These are phyloP conservation scores for Peromyscus maniculatus DNA, from an alignment of 2,113 vertebrate genomes.

Conservation along the genomic window DNA sequence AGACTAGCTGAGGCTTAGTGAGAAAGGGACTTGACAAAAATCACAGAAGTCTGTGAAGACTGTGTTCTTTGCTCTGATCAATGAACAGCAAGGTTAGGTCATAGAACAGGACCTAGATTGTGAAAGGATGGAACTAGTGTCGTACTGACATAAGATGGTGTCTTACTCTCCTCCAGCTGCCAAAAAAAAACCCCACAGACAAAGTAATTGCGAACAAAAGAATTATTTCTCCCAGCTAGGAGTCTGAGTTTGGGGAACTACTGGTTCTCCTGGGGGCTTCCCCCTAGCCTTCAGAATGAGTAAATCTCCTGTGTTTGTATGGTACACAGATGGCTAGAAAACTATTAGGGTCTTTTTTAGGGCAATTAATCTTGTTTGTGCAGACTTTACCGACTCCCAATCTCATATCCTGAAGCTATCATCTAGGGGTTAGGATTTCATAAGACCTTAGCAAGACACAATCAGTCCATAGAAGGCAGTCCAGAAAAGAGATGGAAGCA, in stretches of 20 bases:
- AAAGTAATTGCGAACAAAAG: background rate
- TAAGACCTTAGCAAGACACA: background rate
- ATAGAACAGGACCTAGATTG: background rate
- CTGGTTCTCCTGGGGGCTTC: background rate
- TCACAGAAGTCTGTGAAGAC: background rate
- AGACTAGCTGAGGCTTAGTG: background rate
- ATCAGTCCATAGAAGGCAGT: background rate
- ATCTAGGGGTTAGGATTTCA: background rate
- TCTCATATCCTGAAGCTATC: background rate
- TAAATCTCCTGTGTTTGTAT: no score
- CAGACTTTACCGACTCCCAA: background rate
- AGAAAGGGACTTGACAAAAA: background rate
- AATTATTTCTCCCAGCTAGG: background rate
- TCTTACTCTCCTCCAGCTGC: background rate
- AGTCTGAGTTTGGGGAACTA: background rate
- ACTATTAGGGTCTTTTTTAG: background rate
- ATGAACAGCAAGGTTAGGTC: background rate
- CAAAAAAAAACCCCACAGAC: background rate
- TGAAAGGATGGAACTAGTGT: background rate
- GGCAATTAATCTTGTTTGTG: background rate
- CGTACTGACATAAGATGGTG: background rate
- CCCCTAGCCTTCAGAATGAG: background rate
- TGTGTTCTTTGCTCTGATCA: background rate
- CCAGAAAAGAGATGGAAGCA: fast-evolving
- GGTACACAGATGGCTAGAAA: background rate